Evolutionary conservation across 2,888 invertebrate genomes (phyloP), one percentile per base, ranked within the genome.

Genomic region (Papilio protenor): DNA sequence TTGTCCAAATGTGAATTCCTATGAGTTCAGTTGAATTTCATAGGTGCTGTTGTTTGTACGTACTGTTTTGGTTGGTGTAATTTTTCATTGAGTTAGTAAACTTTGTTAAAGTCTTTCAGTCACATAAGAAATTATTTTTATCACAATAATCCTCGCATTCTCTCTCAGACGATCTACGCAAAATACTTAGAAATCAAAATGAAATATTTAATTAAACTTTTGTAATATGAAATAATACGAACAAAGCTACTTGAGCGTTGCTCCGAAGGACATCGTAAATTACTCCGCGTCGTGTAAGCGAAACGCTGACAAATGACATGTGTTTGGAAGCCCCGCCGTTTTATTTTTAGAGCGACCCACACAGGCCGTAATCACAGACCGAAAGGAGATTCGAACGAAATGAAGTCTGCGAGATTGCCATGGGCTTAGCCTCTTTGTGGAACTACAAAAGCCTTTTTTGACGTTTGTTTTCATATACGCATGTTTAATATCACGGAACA

Each of bases 261-360:
- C 85, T 85, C 81, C 81, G 80, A 82, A 84, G 86, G 85, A 87
- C 85, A 88, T 89, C 89, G 88, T 91, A 90, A 90, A 91, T 90
- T 89, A 88, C 88, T 87, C 83, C 85, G 86, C 85, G 87, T 90
- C 91, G 87, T 89, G 88, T 86, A 86, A 89, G 87, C 87, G 87
- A 89, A 90, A 88, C 88, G 89, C 89, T 91, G 92, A 92, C 92
- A 92, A 92, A 92, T 91, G 90, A 91, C 91, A 92, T 91, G 88
- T 91, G 91, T 88, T 90, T 90, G 83, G 84, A 86, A 84, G 86
- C 84, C 84, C 82, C 81, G 84, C 80, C 83, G 80, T 87, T 89
- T 89, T 91, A 91, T 91, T 92, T 92, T 90, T 87, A 85, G 88
- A 83, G 81, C 84, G 85, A 85, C 87, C 88, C 88, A 86, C 87